Evolutionary conservation across 2,113 vertebrate genomes (phyloP), one percentile per base, ranked within the genome.

Genomic region (Glaucidium brasilianum): DNA sequence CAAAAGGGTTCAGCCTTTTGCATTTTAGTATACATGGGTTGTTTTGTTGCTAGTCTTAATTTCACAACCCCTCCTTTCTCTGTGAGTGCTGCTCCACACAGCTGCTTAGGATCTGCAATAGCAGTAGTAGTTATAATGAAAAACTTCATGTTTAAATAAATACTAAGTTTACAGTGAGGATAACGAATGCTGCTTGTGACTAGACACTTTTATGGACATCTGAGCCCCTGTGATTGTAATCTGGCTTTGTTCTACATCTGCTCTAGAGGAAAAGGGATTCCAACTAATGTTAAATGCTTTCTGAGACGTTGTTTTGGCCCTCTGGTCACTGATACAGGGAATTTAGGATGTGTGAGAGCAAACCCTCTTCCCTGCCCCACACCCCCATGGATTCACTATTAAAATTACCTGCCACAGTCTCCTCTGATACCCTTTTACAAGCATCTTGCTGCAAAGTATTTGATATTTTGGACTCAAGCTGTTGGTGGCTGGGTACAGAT

Each of bases 101-200:
- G 50, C 96, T 94, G 77, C 93, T 97, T 95, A 97, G 82, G 73
- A 88, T 92, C 75, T 94, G 86, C 69, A 92, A 94, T 85, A 93
- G 81, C 85, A 89, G 35, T 10, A 55, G n/a, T n/a, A 81, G 23
- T 37, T 73, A 29, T 15, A 55, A 95, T 68, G 39, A 93, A 95
- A 97, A 94, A 26, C 32, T 71, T 94, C 5, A 94, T 58, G 11
- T 93, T 96, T 79, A 92, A 90, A 92, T 88, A 72, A 88, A 83
- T 67, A 59, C 75, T 74, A 82, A 79, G 92, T 96, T 96, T 97
- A 86, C 66, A 87, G 43, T n/a, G 68, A 67, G 73, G 22, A 83
- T 90, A 75, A 91, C 29, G 62, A 62, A 62, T 96, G 66, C 87
- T 95, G 76, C 73, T 94, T 81, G 52, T 64, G 92, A 60, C 75